Base-by-base conservation (phyloP, 1,140 invertebrate species). In the Euborellia annulipes region DNA sequence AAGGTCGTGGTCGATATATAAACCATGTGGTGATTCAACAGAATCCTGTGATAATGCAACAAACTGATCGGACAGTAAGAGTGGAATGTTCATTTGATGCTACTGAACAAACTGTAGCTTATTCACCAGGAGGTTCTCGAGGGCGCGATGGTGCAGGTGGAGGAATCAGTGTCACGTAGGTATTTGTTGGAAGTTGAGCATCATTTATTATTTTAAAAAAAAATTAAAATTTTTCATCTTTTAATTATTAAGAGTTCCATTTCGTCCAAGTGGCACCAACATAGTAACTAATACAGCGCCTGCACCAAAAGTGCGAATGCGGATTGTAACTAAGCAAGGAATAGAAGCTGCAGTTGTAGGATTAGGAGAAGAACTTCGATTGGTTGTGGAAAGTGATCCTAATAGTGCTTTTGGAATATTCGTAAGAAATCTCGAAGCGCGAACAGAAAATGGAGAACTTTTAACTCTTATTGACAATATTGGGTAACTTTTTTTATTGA, bases 21-120 rank as follows among this genome's bases (percentile, higher is more conserved):
- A 70, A 71, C 52, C 66, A 70, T 42, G 65, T 71, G 7, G 66
- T 71, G 3, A 59, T 71, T 38, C 68, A 71, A 47, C 63, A 69
- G 49, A 70, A 71, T 51, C 63, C 68, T 9, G 58, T 70, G 2
- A 69, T 71, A 43, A 68, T 70, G 62, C 69, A 68, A 47, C 65
- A 70, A 41, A 66, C 61, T 14, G 68, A 71, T 49, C 63, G 63
- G 45, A 69, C 62, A 3, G 66, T 71, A 11, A 54, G 67, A 48
- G 68, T 71, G 14, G 65, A 69, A 48, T 71, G 68, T 45, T 63
- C 66, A 4, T 70, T 70, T 51, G 64, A 67, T 48, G 62, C 64
- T 8, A 55, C 55, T 18, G 68, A 70, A 47, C 65, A 69, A 50
- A 70, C 67, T 13, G 60, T 70, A 9, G 66, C 63, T 3, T 59